Base-by-base conservation (phyloP, 2,888 invertebrate genomes). In the Andrena chrysosceles region DNA sequence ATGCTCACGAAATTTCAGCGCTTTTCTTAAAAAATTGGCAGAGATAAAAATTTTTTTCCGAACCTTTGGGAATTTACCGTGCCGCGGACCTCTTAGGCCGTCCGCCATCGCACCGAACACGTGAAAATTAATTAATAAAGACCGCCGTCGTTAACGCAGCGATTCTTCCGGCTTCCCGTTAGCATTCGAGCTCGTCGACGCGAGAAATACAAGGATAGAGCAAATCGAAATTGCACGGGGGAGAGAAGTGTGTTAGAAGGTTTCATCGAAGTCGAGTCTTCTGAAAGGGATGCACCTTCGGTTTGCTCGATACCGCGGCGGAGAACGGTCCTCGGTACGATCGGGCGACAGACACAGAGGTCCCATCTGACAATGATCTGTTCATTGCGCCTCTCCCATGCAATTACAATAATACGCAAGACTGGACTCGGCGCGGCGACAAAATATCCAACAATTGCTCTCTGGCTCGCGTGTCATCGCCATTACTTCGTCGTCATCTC, bases 401-500 rank as follows among this genome's bases (percentile, higher is more conserved):
- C 48, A 66, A 76, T 56, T 76, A 56, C 67, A 60, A 70, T 79
- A 29, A 69, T 33, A 42, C 54, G 23, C 31, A 31, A 49, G 29
- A 66, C 64, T 67, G 75, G 66, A 67, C 62, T 62, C 62, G 54
- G 68, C 78, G 64, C 48, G 81, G 62, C 52, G 81, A 42, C 42
- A 81, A 76, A 72, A 62, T 64, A 73, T 72, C 76, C 56, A 73
- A 83, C 72, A 64, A 73, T 77, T 42, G 63, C 76, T 56, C 31
- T 35, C 54, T 59, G 72, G 62, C 70, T 49, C 54, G 29, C 48
- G 49, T 48, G 63, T 49, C 16, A 33, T 29, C n/a, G 33, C 63
- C 49, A 68, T 63, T 26, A 29, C 73, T 60, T 52, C 8, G 42
- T 54, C 62, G 56, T 67, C 35, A 42, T 63, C 42, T 56, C 63